Evolutionary conservation across 2,888 invertebrate species (phyloP), one percentile per base, ranked within the genome.

Genomic region (Parasteatoda lunata): DNA sequence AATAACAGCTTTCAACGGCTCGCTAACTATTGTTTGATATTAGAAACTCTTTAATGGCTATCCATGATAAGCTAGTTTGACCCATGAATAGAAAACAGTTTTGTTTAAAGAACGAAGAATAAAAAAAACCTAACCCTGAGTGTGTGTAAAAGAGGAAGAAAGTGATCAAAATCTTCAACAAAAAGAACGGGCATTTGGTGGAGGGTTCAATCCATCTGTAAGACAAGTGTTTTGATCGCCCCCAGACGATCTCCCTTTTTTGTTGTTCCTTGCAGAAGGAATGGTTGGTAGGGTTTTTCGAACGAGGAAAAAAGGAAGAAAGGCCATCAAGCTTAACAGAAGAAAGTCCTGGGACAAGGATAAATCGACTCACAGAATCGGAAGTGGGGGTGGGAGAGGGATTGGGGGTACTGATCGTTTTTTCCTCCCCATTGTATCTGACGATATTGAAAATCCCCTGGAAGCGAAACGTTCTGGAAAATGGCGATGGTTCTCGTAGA

Each of bases 151-250:
- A 30, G 30, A 30, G 30, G 30, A 30, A 30, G 30, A 30, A 30
- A 30, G 30, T 30, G 30, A 30, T 30, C 30, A 30, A 30, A 30
- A 30, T 30, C 30, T 30, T 30, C 30, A 30, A 30, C 30, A 68
- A 68, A 8, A 68, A 8, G 8, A 9, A 30, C 45, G 30, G 9
- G 5, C 7, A n/a, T 45, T 68, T 8, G 15, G 66, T 5, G 30
- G 59, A 30, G 4, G 71, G 52, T 64, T 48, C 81, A 72, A 87
- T 87, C 81, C 81, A 87, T 87, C 86, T 76, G 73, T 77, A 73
- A 81, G 86, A 87, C 81, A 87, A 87, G 86, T 87, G 86, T 87
- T 87, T 87, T 82, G 86, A 87, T 82, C 81, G 81, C 73, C 81
- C 30, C 68, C 49, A 86, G 85, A 86, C 85, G 80, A 86, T 86